Percentiles rank a stretch among this genome's conserved stretches.
phyloP scores from a whole-genome alignment of 2,888 invertebrate genomes.

The Netelia virgata region DNA sequence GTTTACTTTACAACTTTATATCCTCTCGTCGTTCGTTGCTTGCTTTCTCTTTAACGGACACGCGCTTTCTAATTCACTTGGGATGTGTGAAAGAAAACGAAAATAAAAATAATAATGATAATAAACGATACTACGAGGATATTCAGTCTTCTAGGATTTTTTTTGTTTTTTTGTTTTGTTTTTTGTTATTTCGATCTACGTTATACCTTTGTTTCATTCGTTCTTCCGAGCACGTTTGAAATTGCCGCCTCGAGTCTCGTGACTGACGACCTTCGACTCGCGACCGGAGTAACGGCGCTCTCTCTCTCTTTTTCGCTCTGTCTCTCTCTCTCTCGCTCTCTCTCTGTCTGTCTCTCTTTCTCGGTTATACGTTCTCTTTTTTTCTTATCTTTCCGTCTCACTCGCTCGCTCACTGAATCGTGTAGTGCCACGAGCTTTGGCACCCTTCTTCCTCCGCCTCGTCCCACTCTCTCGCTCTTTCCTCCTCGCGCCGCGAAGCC shows the following conservation, averaged over 20 bases:
- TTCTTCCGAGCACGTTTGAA: constrained; percentile 1
- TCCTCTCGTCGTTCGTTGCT: too few species aligned
- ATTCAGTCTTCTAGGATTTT: constrained; percentile 9
- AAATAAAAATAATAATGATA: background rate
- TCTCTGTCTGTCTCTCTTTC: background rate
- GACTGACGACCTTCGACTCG: constrained; percentile 20
- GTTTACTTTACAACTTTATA: too few species aligned
- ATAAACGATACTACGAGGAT: background rate
- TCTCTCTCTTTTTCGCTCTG: constrained; percentile 3
- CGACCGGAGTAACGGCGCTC: constrained; percentile 5
- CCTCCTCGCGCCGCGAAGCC: constrained; percentile 7
- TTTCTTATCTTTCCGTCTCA: background rate
- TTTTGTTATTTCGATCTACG: background rate
- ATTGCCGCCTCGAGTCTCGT: constrained; percentile 42
- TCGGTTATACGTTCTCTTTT: background rate
- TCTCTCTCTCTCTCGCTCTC: constrained; percentile 5
- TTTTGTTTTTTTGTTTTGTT: constrained; percentile 5
- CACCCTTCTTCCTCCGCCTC: constrained; percentile 19
- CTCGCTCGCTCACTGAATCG: constrained; percentile 26
- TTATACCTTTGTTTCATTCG: background rate
- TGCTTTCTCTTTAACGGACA: background rate
- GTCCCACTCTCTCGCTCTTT: background rate
- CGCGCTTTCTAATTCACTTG: background rate
- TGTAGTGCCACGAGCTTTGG: constrained; percentile 19
- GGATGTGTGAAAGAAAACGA: background rate